phyloP scores from a whole-genome alignment of 2,797 vertebrate genomes.

The Sebastes reedi region DNA sequence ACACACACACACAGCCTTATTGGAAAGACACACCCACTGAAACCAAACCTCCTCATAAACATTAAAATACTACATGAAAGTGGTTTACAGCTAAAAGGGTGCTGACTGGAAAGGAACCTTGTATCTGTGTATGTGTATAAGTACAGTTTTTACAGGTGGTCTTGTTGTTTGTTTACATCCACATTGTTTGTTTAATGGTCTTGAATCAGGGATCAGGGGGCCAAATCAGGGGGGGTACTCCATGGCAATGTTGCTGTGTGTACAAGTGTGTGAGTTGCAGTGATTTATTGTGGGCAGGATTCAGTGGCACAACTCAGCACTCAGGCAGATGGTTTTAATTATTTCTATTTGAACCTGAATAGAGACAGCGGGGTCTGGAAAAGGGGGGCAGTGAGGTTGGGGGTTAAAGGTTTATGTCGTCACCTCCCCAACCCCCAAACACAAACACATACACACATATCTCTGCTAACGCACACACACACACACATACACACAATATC shows the following conservation, averaged over 20 bases:
- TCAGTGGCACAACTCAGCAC: slow-evolving; percentile 44
- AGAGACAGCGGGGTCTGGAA: slow-evolving; percentile 36
- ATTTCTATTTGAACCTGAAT: slow-evolving; percentile 69
- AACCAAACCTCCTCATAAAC: slow-evolving; percentile 11
- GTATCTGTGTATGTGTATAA: neutral
- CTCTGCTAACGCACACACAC: neutral
- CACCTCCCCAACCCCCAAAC: slow-evolving; percentile 50
- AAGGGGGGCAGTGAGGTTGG: slow-evolving; percentile 49
- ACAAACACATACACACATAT: slow-evolving; percentile 2
- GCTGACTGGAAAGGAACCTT: neutral
- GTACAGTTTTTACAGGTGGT: slow-evolving; percentile 8
- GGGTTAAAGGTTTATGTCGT: slow-evolving; percentile 79
- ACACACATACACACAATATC: slow-evolving; percentile 37
- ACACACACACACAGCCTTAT: neutral
- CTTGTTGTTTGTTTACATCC: slow-evolving; percentile 40
- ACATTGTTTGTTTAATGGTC: slow-evolving; percentile 19
- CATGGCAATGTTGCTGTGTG: slow-evolving; percentile 6
- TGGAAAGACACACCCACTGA: slow-evolving; percentile 16
- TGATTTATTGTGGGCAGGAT: slow-evolving; percentile 44
- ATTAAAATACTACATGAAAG: neutral
- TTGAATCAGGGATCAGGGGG: slow-evolving; percentile 9
- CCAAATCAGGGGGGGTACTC: neutral
- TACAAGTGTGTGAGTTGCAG: slow-evolving; percentile 21
- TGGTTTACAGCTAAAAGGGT: neutral
- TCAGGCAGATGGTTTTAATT: slow-evolving; percentile 80